Conservation (phyloP, 2,113 vertebrate species). For the Plotosus lineatus region DNA sequence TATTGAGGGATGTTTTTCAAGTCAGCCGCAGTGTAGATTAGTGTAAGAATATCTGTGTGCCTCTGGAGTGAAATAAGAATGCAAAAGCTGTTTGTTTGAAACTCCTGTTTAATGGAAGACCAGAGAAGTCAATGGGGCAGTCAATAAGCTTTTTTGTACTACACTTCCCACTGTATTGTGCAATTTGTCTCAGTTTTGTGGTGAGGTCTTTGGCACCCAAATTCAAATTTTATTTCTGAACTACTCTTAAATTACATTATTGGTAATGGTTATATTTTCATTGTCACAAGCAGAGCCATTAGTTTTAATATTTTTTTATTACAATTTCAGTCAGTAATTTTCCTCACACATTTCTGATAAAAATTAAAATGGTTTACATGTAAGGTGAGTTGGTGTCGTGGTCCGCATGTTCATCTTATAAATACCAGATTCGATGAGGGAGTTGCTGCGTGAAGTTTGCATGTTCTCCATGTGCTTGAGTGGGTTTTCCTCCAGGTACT, state of each 20-base stretch:
- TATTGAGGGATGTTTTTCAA: neutral
- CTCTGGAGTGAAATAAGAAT: neutral
- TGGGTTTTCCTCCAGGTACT: too few relatives aligned
- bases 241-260: neutral
- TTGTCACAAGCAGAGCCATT: neutral
- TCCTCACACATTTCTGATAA: neutral
- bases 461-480: too few relatives aligned
- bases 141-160: neutral
- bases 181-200: neutral
- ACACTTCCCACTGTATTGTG: neutral
- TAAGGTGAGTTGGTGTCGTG: too few relatives aligned
- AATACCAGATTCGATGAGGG: too few relatives aligned
- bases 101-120: neutral
- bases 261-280: neutral
- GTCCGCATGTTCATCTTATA: too few relatives aligned
- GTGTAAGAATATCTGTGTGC: neutral
- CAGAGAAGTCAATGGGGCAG: neutral
- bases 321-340: neutral
- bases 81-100: neutral
- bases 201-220: neutral
- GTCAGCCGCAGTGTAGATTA: neutral
- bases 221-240: neutral
- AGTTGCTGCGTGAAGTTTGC: too few relatives aligned
- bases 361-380: neutral
- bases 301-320: neutral